Evolutionary conservation across 2,797 vertebrate genomes (phyloP).

Genomic region (Scolopax rusticola): DNA sequence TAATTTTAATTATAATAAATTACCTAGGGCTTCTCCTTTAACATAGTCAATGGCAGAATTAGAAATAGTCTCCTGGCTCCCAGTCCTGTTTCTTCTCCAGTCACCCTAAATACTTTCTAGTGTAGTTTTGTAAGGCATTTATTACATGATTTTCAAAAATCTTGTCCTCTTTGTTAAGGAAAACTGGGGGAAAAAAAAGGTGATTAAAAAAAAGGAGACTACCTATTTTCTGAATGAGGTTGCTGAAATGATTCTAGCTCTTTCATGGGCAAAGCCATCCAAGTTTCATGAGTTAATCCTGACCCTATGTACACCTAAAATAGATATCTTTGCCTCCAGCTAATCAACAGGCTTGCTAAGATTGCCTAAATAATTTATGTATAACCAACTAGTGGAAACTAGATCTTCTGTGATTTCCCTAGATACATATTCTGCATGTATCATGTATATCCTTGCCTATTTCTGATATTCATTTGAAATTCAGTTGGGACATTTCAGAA

Average conservation of each 20-base stretch:
- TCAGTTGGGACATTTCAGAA: conserved; percentile 63
- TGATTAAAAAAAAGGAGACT: neutral
- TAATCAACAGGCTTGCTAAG: conserved; percentile 62
- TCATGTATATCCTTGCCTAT: conserved; percentile 68
- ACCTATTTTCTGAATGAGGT: neutral
- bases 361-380: conserved; percentile 69
- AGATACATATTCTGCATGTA: conserved; percentile 56
- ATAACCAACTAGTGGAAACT: conserved; percentile 61
- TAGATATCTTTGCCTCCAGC: conserved; percentile 60
- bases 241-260: neutral
- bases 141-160: conserved; percentile 26
- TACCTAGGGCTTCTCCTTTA: neutral
- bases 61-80: conserved; percentile 69
- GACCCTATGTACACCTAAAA: conserved; percentile 53
- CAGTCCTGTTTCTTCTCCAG: conserved; percentile 59
- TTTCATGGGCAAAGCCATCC: neutral
- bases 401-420: conserved; percentile 71
- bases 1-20: neutral
- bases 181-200: neutral
- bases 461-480: conserved; percentile 71
- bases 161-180: conserved; percentile 22
- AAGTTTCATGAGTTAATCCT: conserved; percentile 54
- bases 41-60: conserved; percentile 28
- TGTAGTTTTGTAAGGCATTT: conserved; percentile 54
- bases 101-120: conserved; percentile 63